These are phyloP conservation scores for Toxotes jaculatrix DNA, from an alignment of 2,113 vertebrate genomes.

Conservation along the genomic window DNA sequence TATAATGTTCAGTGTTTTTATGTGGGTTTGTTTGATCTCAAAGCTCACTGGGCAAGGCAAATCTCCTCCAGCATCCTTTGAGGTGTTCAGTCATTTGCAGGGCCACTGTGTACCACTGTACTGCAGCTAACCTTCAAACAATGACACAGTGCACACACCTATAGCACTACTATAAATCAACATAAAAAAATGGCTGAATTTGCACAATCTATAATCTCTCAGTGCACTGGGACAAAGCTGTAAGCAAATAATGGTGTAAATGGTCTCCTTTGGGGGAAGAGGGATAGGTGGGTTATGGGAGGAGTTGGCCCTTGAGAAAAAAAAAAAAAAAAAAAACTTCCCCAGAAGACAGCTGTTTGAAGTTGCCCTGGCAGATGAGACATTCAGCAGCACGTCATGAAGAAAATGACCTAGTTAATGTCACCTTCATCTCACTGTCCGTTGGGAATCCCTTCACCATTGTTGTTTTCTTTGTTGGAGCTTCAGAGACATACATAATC, in stretches of 20 bases:
- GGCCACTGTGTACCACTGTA: conserved; percentile 22
- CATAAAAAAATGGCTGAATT: conserved; percentile 58
- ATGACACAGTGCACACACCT: conserved; percentile 43
- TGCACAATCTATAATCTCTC: conserved; percentile 48
- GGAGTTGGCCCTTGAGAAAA: conserved; percentile 36
- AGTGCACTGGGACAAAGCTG: conserved; percentile 34
- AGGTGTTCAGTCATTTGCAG: conserved; percentile 35
- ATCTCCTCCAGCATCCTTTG: conserved; percentile 3
- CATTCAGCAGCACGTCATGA: conserved; percentile 23
- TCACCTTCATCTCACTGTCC: conserved; percentile 62
- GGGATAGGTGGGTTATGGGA: conserved; percentile 16
- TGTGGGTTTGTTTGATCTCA: conserved; percentile 9
- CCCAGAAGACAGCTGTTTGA: conserved; percentile 56
- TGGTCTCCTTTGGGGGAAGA: conserved; percentile 33
- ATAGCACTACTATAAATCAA: conserved; percentile 58
- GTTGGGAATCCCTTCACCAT: conserved; percentile 36
- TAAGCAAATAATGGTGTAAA: conserved; percentile 53
- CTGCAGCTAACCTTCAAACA: conserved; percentile 68
- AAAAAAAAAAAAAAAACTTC: conserved; percentile 30
- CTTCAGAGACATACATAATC: conserved; percentile 56
- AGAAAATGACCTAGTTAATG: conserved; percentile 64
- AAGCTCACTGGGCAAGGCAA: neutral
- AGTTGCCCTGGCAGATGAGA: conserved; percentile 51
- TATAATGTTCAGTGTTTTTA: neutral
- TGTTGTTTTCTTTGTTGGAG: conserved; percentile 52